Conservation (phyloP, 2,113 vertebrate species). For the Lampris megalopsis region DNA sequence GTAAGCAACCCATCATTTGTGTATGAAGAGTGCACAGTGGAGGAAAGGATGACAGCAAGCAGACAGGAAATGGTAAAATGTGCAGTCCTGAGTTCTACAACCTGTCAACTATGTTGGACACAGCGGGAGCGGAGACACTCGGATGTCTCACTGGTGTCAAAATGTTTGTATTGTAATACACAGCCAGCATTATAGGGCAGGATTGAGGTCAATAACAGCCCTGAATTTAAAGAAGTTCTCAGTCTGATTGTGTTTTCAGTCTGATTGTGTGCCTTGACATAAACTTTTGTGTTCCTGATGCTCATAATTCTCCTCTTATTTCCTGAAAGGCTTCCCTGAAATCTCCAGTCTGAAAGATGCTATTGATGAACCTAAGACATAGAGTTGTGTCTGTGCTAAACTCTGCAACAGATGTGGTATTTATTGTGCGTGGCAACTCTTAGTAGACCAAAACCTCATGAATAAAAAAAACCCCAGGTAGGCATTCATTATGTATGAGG, state of each 20-base stretch:
- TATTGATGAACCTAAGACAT: no score
- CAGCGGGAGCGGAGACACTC: no score
- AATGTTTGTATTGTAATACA: no score
- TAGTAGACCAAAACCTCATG: not conserved
- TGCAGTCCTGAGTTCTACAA: not conserved
- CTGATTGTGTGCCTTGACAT: conserved; percentile 60
- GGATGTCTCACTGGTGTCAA: no score
- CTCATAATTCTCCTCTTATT: not conserved
- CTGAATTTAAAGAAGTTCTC: conserved; percentile 20
- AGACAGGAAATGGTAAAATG: not conserved
- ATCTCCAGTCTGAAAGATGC: no score
- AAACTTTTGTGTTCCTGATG: not conserved
- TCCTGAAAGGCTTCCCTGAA: not conserved
- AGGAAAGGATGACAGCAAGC: not conserved
- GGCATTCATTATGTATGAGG: not conserved
- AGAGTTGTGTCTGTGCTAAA: no score
- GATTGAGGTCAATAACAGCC: not conserved
- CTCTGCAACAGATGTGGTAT: not conserved
- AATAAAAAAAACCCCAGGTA: not conserved
- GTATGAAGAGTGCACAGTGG: not conserved
- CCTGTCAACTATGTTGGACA: not conserved
- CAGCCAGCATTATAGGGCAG: no score
- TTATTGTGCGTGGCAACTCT: not conserved
- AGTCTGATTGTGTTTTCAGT: conserved; percentile 20
- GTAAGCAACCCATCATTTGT: no score